Conservation (phyloP, 2,888 invertebrate species). For the Sphaerophoria taeniata region DNA sequence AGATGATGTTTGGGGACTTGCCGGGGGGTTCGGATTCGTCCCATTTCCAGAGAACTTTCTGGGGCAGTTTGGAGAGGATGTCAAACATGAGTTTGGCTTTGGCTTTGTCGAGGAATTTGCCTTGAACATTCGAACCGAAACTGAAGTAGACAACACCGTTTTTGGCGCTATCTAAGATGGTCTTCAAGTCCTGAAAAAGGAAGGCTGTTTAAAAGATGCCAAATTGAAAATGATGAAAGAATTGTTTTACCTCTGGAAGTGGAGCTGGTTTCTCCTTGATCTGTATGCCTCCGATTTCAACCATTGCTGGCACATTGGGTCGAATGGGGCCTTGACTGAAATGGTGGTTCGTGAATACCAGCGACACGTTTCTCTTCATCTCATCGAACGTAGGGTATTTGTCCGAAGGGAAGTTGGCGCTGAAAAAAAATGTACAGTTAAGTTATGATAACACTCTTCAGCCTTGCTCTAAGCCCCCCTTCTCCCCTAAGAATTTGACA, state of each 20-base stretch:
- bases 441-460: background rate
- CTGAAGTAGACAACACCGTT: slow-evolving; percentile 82
- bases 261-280: slow-evolving; percentile 77
- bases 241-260: slow-evolving; percentile 75
- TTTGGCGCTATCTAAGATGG: slow-evolving; percentile 77
- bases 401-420: slow-evolving; percentile 77
- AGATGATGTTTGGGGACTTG: slow-evolving; percentile 79
- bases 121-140: slow-evolving; percentile 80
- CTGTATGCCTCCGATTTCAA: slow-evolving; percentile 79
- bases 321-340: slow-evolving; percentile 78
- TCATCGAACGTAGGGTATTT: slow-evolving; percentile 78
- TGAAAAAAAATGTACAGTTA: slow-evolving; percentile 43
- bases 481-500: too few species aligned
- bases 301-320: slow-evolving; percentile 77
- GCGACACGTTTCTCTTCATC: slow-evolving; percentile 77
- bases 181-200: slow-evolving; percentile 76
- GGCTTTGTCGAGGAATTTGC: slow-evolving; percentile 76
- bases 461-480: too few species aligned
- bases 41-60: slow-evolving; percentile 87
- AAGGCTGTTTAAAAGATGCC: background rate
- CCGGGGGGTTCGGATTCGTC: slow-evolving; percentile 83
- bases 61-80: slow-evolving; percentile 85
- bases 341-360: slow-evolving; percentile 77
- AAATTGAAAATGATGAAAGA: background rate
- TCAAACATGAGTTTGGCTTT: slow-evolving; percentile 84